phyloP scores from a whole-genome alignment of 2,113 vertebrate genomes.

The Sinosuthora webbiana region DNA sequence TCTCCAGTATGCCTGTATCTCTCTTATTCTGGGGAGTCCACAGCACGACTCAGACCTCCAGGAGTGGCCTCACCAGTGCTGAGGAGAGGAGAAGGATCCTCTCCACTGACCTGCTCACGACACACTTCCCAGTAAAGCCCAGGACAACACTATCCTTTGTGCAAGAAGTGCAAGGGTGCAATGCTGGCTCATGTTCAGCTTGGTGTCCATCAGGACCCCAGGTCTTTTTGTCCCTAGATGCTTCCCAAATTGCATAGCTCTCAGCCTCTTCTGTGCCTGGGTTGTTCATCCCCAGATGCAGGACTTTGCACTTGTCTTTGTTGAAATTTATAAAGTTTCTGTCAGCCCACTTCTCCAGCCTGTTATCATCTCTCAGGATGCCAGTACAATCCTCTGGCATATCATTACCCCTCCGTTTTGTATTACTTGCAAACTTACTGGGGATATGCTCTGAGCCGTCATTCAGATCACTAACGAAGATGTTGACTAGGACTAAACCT shows the following conservation, averaged over 20 bases:
- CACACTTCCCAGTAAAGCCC: neutral
- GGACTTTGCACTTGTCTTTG: neutral
- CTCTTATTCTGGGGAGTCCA: neutral
- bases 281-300: neutral
- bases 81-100: neutral
- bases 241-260: neutral
- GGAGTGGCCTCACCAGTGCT: neutral
- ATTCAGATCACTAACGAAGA: neutral
- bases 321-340: neutral
- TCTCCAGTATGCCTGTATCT: accelerated
- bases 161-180: neutral
- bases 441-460: too few species aligned
- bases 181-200: neutral
- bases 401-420: neutral
- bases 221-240: neutral
- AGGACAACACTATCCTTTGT: neutral
- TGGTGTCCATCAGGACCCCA: neutral
- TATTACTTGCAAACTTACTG: neutral
- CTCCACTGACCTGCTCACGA: accelerated
- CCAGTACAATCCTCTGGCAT: neutral
- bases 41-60: neutral
- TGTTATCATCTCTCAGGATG: too few species aligned
- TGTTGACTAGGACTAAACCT: neutral
- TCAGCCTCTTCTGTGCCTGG: neutral
- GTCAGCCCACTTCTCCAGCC: neutral